Base-by-base conservation (phyloP, 2,888 invertebrate species). In the Parascotia fuliginaria region DNA sequence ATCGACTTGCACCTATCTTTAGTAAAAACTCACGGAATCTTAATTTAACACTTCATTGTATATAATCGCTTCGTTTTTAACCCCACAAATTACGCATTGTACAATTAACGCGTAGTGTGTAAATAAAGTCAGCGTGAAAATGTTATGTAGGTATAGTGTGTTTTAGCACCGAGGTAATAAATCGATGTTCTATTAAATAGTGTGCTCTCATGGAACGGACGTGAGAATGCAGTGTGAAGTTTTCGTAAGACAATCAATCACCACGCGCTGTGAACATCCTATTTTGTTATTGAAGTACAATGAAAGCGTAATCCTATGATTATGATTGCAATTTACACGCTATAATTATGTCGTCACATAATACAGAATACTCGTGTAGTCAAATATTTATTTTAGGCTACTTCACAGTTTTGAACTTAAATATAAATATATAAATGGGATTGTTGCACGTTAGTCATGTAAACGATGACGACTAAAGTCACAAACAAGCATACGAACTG, bases 101-200 rank as follows among this genome's bases (percentile, higher is more conserved):
- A 9, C 7, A 24, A 24, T 24, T 24, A 24, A 24, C 24, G 24
- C 7, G 24, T 24, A 24, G 7, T 7, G 3, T 24, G 24, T 24
- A 24, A 24, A 6, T 1, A 6, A 7, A 4, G 24, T 24, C 1
- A 24, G 7, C 24, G 19, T 19, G 5, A n/a, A n/a, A n/a, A n/a
- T n/a, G 19, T 5, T 19, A 3, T 19, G 5, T 19, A 3, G 5
- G 5, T 19, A 5, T 3, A 19, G 24, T 42, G 38, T 34, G 28
- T 43, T 29, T 43, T 52, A 9, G 31, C 48, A 13, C 40, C 6
- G 53, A 42, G 49, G 42, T 58, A 61, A 64, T 66, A 64, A 64
- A 64, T 59, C 48, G 57, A 32, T 7, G 7, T 24, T 24, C 27
- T 49, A 55, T 55, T 55, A 67, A 36, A 53, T 36, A 14, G 50